Base-by-base conservation (phyloP, 2,797 vertebrate genomes). In the Acrossocheilus fasciatus region DNA sequence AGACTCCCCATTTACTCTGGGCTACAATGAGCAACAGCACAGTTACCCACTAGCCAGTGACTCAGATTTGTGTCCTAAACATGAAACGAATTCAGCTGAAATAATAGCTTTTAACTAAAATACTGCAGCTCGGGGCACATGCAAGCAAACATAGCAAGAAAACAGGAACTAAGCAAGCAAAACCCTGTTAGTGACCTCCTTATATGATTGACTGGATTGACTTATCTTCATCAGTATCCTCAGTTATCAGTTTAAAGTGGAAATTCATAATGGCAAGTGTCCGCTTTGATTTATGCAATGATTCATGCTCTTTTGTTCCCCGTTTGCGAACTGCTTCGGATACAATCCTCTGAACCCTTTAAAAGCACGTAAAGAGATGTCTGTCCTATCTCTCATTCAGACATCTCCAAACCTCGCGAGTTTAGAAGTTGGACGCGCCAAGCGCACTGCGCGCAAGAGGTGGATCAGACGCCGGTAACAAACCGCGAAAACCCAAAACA, bases 401-500 rank as follows among this genome's bases (percentile, higher is more conserved):
- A 3, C 2, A 36, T 36, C 17, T 20, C 47, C 5, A 52, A 76
- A 54, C 30, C 74, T 76, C 50, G 74, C 74, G 74, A 76, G 50
- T 18, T 23, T 76, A 23, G 47, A 54, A 54, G 10, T 23, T 54
- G 30, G 47, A 54, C 10, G 2, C 30, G 30, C 30, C 5, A 30
- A 54, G 34, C 18, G 18, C 30, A 54, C 9, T 54, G 30, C 10
- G 5, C 30, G 50, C 30, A 76, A 39, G 74, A 76, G 74, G 74
- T 54, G 74, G 17, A 36, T 4, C 9, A 52, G 30, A 36, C 10
- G 30, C 10, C 82, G 41, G 64, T 39, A 75, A 20, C 36, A 62
- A 78, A 72, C 50, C 73, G 88, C 36, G 80, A 76, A 77, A 75
- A 73, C 26, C 70, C 50, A 74, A n/a, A 85, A 41, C 30, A 43